phyloP scores from a whole-genome alignment of 35 echinoderm and acorn worm genomes.

The Apostichopus californicus region DNA sequence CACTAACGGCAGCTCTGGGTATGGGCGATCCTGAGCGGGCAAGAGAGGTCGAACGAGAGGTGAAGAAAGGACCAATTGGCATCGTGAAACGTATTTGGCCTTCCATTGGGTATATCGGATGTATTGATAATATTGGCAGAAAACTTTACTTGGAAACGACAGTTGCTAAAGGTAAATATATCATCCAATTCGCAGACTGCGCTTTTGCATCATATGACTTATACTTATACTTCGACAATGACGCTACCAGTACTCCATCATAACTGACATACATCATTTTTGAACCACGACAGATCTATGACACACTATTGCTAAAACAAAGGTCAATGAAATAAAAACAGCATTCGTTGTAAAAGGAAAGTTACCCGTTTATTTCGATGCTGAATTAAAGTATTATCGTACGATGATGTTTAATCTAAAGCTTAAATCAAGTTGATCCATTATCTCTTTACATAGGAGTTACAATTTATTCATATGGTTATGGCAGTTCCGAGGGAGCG shows the following conservation, averaged over 20 bases:
- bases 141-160: neutral
- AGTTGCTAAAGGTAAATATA: neutral
- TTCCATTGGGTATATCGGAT: neutral
- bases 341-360: neutral
- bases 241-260: neutral
- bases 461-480: constrained; percentile 6
- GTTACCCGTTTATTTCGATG: neutral
- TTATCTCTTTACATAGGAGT: neutral
- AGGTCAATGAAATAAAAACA: neutral
- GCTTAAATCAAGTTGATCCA: neutral
- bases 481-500: neutral
- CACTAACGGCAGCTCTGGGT: neutral
- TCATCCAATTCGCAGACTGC: neutral
- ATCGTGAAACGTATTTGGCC: constrained; percentile 56
- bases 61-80: constrained; percentile 28
- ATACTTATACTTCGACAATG: too few species aligned
- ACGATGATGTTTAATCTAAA: neutral
- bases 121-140: neutral
- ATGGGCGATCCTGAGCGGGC: neutral
- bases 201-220: neutral
- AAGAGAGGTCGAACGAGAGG: constrained; percentile 28
- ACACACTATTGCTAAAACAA: neutral
- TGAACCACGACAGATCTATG: neutral
- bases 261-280: neutral
- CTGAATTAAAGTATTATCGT: neutral